These are phyloP conservation scores for Lathamus discolor DNA, from an alignment of 2,113 vertebrate genomes.

Conservation along the genomic window DNA sequence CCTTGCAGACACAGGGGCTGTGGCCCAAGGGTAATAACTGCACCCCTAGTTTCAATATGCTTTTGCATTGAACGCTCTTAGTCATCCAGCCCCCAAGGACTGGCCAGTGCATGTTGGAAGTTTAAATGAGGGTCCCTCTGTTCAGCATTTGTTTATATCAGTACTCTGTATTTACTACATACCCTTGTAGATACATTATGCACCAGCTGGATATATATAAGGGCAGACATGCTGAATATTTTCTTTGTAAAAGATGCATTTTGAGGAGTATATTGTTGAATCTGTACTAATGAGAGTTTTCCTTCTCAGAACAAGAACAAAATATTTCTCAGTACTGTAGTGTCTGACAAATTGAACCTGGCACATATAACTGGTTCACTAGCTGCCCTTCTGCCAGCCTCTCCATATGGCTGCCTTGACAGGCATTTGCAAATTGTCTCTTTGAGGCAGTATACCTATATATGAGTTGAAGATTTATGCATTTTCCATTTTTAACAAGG, in stretches of 20 bases:
- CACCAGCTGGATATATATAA: background rate
- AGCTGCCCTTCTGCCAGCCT: slow-evolving; percentile 64
- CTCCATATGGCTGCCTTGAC: slow-evolving; percentile 52
- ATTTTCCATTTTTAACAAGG: background rate
- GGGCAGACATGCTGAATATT: background rate
- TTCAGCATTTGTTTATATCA: rapidly evolving
- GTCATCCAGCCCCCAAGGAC: background rate
- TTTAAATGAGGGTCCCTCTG: background rate
- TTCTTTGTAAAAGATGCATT: background rate
- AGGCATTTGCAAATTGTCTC: slow-evolving; percentile 22
- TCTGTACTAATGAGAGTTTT: background rate
- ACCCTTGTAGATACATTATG: background rate
- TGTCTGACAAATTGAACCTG: slow-evolving; percentile 59
- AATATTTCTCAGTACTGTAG: slow-evolving; percentile 2
- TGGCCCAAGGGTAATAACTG: background rate
- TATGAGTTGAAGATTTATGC: background rate
- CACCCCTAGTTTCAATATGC: rapidly evolving
- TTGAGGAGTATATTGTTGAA: background rate
- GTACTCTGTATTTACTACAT: rapidly evolving
- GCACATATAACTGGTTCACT: slow-evolving; percentile 65
- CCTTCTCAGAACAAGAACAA: background rate
- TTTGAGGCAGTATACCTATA: background rate
- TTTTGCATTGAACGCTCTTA: background rate
- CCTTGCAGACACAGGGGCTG: background rate
- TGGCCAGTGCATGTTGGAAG: background rate